Evolutionary conservation across 2,797 vertebrate species (phyloP), one percentile per base, ranked within the genome.

Genomic region (Bucorvus abyssinicus): DNA sequence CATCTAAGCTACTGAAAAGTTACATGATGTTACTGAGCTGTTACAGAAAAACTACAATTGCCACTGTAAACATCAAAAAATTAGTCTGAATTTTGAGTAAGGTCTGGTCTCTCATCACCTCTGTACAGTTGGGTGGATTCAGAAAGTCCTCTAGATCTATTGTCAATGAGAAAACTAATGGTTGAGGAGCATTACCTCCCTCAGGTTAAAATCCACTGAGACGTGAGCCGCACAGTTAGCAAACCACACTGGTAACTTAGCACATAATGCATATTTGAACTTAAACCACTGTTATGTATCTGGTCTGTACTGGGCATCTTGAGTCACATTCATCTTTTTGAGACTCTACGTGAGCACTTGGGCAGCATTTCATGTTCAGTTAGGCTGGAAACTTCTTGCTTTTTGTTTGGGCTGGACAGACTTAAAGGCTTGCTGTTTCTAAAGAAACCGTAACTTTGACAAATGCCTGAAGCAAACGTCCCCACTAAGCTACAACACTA

Each of bases 21-120:
- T 50, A 7, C 2, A 6, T 30, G 24, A 36, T 64, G 45, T n/a
- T 79, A 21, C 14, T 49, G 23, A 74, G 78, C 30, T 64, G 14
- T 23, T 60, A 8, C 1, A 3, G 12, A 16, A 8, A n/a, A 55
- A 9, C 1, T 23, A 40, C 21, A 9, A 7, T 55, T 8, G 12
- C 32, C 8, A 32, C 52, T 8, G 2, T 50, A 67, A 61, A 84
- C 65, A 50, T 3, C 4, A 61, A 27, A 30, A 61, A 65, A 24
- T 19, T 4, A 67, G 9, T 20, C 30, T 50, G 47, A 49, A 24
- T 32, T 21, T 65, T 36, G 30, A 49, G 27, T 14, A 42, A 65
- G 16, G 20, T 57, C 60, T 75, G 32, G 7, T 71, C 15, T 71
- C 15, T 79, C 8, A 22, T 47, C 23, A 87, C n/a, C 24, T 77